Base-by-base conservation (phyloP, 2,888 invertebrate genomes). In the Mylabris sibirica region DNA sequence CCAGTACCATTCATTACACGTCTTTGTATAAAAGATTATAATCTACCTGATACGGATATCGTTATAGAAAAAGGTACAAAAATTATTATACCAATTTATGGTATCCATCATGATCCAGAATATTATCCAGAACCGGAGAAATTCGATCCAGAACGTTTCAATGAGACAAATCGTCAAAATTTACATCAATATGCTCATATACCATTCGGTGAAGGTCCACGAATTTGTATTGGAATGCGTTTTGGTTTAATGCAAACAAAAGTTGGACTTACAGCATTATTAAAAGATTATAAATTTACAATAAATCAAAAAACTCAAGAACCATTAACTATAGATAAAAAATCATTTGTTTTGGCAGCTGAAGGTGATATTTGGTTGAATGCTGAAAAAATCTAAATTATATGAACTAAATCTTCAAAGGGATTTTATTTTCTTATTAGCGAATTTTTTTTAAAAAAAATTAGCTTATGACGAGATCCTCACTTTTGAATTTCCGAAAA, bases 111-210 rank as follows among this genome's bases (percentile, higher is more conserved):
- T 30, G 74, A 76, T 63, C 60, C 67, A 3, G 67, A 72, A 49
- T 62, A 72, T 61, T 75, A 73, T 64, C 87, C 88, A 0, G 85
- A 91, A 4, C 91, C 91, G 0, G 85, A 88, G 0, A 84, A 84
- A 35, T 90, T 90, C 69, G 86, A 87, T 63, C 90, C 90, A 0
- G 88, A 90, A 24, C 84, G 90, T 70, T 90, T 90, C 80, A 79
- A 85, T 0, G 82, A 85, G 8, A 86, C 87, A 63, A 86, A 86
- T 24, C 88, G 87, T 68, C 83, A 85, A 0, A 84, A 84, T 41
- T 81, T 88, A 59, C 87, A 88, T 66, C 86, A 85, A 0, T 88
- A 85, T 71, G 85, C 86, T 66, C 88, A 87, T 85, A 84, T 88
- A 83, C 88, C 88, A 0, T 88, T 88, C 75, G 88, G 88, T 1